Evolutionary conservation across 2,797 vertebrate genomes (phyloP).

Genomic region (Enteromius anoplus): DNA sequence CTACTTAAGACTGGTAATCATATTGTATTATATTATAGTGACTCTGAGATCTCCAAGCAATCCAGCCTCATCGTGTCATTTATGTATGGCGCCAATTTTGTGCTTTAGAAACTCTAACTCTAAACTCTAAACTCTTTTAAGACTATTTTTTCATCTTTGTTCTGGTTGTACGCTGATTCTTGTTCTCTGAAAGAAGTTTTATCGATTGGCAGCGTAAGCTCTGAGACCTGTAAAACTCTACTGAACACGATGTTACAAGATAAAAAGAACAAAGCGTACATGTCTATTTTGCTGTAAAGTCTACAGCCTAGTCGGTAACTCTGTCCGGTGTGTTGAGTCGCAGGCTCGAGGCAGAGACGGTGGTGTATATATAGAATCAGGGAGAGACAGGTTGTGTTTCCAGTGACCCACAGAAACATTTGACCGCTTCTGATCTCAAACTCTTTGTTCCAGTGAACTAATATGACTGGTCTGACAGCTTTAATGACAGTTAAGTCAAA

Average conservation of each 20-base stretch:
- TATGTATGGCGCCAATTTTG: not conserved
- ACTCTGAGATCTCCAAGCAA: not conserved
- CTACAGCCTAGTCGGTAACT: not conserved
- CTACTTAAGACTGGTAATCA: not conserved
- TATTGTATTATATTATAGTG: not conserved
- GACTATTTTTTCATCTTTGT: not conserved
- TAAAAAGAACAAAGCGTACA: not conserved
- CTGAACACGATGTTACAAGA: not conserved
- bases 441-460: not conserved
- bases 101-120: not conserved
- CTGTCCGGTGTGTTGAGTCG: slow-evolving; percentile 1
- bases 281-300: slow-evolving; percentile 13
- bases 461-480: not conserved
- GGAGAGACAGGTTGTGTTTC: slow-evolving; percentile 34
- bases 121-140: not conserved
- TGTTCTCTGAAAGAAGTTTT: not conserved
- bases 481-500: not conserved
- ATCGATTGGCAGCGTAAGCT: not conserved
- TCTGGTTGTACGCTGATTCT: not conserved
- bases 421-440: slow-evolving; percentile 22
- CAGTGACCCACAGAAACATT: slow-evolving; percentile 27
- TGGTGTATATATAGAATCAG: slow-evolving; percentile 32
- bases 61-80: not conserved
- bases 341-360: slow-evolving; percentile 1
- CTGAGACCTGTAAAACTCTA: slow-evolving; percentile 7